These are phyloP conservation scores for Cosmia trapezina DNA, from an alignment of 2,888 invertebrate genomes.

Conservation along the genomic window DNA sequence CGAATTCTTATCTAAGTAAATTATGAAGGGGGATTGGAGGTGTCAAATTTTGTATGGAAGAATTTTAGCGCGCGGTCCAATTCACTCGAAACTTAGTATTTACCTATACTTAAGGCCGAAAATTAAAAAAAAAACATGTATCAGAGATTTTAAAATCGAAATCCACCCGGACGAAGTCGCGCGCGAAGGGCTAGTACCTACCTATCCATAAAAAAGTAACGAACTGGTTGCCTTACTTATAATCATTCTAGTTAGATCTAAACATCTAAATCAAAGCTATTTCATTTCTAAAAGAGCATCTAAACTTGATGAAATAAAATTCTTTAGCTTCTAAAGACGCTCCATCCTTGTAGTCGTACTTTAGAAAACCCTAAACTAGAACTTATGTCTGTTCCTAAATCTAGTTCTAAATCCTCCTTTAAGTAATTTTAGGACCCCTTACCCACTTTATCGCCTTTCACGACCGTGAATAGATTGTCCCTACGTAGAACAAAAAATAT, in stretches of 20 bases:
- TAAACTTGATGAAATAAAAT: not conserved
- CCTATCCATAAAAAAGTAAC: not conserved
- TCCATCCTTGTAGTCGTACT: constrained; percentile 15
- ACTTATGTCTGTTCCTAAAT: constrained; percentile 33
- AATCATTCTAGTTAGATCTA: not conserved
- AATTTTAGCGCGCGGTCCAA: too few relatives aligned
- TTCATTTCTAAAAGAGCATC: not conserved
- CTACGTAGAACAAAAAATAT: constrained; percentile 44
- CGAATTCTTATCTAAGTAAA: too few relatives aligned
- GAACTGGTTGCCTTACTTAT: not conserved
- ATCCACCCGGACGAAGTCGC: too few relatives aligned
- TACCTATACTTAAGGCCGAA: too few relatives aligned
- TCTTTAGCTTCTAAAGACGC: not conserved
- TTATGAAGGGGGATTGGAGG: too few relatives aligned
- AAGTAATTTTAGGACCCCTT: constrained; percentile 32
- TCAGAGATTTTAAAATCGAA: too few relatives aligned
- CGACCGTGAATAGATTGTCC: constrained; percentile 11
- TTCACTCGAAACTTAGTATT: too few relatives aligned
- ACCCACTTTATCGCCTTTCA: constrained; percentile 35
- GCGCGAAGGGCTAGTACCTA: too few relatives aligned
- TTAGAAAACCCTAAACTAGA: constrained; percentile 17
- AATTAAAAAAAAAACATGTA: too few relatives aligned
- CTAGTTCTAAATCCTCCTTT: constrained; percentile 33
- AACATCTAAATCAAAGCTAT: not conserved
- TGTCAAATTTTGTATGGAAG: too few relatives aligned